phyloP scores from a whole-genome alignment of 2,888 invertebrate genomes.

The Drosophila bunnanda region DNA sequence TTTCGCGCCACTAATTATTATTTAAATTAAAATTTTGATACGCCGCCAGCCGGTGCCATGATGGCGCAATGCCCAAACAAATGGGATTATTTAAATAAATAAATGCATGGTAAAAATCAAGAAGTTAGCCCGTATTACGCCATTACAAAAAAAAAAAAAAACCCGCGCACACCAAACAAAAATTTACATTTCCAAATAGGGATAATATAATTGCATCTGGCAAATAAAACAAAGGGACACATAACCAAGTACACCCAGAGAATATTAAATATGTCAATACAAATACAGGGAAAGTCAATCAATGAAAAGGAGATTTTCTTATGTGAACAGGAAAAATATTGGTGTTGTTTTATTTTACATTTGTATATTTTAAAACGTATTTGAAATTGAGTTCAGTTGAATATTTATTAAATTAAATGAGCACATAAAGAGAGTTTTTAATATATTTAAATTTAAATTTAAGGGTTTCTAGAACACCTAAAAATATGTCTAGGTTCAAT shows the following conservation, averaged over 20 bases:
- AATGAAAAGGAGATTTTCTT: too few relatives aligned
- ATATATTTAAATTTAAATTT: not conserved
- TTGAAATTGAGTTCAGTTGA: not conserved
- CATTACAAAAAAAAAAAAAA: conserved; percentile 17
- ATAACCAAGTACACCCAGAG: not conserved
- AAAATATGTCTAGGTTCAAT: too few relatives aligned
- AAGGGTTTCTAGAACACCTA: too few relatives aligned
- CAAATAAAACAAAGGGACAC: conserved; percentile 18
- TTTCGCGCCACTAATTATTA: conserved; percentile 77
- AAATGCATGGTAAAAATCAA: conserved; percentile 55
- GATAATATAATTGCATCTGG: conserved; percentile 35
- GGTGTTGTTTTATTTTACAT: too few relatives aligned
- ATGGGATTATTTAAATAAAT: conserved; percentile 78
- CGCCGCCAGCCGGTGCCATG: conserved; percentile 27
- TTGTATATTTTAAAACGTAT: not conserved
- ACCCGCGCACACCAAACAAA: not conserved
- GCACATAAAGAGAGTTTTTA: not conserved
- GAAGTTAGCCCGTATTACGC: conserved; percentile 26
- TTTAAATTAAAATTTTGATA: conserved; percentile 78
- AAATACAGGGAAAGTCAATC: not conserved
- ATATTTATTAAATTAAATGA: not conserved
- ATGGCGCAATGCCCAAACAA: conserved; percentile 46
- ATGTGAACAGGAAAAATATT: not conserved
- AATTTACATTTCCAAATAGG: conserved; percentile 34
- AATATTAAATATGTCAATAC: not conserved